Base-by-base conservation (phyloP, 2,888 invertebrate species). In the Trileptium ribeirensis region DNA sequence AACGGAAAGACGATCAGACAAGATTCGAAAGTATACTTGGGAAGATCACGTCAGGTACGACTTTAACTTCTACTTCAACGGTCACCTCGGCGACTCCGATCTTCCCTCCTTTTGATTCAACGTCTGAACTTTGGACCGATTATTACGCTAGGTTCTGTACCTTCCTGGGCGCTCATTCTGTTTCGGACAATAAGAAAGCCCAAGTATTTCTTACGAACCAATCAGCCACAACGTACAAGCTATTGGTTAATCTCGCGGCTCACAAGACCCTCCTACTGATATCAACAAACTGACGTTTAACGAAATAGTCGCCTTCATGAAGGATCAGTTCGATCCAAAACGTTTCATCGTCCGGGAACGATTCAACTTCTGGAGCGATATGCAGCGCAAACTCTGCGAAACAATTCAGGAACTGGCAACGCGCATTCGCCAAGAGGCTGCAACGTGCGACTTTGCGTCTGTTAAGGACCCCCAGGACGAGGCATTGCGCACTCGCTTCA, bases 311-410 rank as follows among this genome's bases (percentile, higher is more conserved):
- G n/a, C 3, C n/a, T 70, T 70, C n/a, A 70, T 70, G 70, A 70
- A 70, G 70, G n/a, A 8, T 33, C 83, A 82, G 36, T 84, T 36
- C 38, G 83, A 82, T 75, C 81, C 82, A n/a, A 81, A 82, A 74
- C 83, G 31, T 15, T 84, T 82, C 39, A 34, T 84, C 34, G 82
- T 84, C 31, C 84, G 39, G 33, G 83, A 82, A 75, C 38, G 83
- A 38, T 82, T 67, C 83, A 36, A 51, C 40, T 82, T 83, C 77
- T 82, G 84, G 83, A 84, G 74, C 39, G 83, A 82, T 29, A 82
- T 82, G 83, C 83, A 75, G 39, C 70, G 82, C 19, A 82, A 82
- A 40, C 83, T 83, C 34, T 83, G 83, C 3, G 83, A 84, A 51
- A 82, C 82, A 29, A 82, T 84, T 78, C 83, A 83, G 51, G 83